Evolutionary conservation across 2,113 vertebrate genomes (phyloP), one percentile per base, ranked within the genome.

Genomic region (Upupa epops): DNA sequence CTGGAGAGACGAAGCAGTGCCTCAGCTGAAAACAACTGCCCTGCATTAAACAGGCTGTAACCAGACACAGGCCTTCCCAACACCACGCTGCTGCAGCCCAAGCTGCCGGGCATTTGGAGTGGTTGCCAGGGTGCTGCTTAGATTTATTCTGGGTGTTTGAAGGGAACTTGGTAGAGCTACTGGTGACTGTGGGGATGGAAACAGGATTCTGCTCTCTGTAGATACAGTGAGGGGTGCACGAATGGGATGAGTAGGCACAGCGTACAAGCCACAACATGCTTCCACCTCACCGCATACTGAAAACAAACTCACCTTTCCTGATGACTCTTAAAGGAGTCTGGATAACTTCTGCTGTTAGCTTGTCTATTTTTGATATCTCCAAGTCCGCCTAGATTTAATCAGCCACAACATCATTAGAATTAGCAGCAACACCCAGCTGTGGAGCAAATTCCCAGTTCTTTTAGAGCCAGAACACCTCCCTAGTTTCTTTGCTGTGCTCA

Each of bases 311-410:
- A 98, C 98, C 95, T 96, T 92, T 95, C 46, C 32, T 96, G 58
- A 92, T 4, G 19, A 93, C 37, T 80, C 97, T 97, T 59, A 97
- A 89, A 5, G 96, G 97, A 37, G 94, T 96, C 78, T 94, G 95
- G 70, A 96, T 95, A 87, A 97, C 96, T 95, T 97, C 95, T 86
- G 97, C 96, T 91, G 97, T 95, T 64, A 97, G 31, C 32, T 97
- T 97, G 77, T 96, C 94, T 91, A 97, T 97, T 96, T 97, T 97
- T 84, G 86, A 93, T 89, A 97, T 97, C 85, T 97, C 98, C 78
- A 93, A 76, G 51, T 97, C 96, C 32, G 89, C 96, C 98, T 98
- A 72, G 84, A 88, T 91, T 78, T 48, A 78, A 72, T 45, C 8
- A 84, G 42, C 13, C n/a, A 87, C 4, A 17, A 84, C 32, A 95